Percentiles rank a stretch among this genome's conserved stretches.
phyloP scores from a whole-genome alignment of 2,113 vertebrate species.

The Casuarius casuarius region DNA sequence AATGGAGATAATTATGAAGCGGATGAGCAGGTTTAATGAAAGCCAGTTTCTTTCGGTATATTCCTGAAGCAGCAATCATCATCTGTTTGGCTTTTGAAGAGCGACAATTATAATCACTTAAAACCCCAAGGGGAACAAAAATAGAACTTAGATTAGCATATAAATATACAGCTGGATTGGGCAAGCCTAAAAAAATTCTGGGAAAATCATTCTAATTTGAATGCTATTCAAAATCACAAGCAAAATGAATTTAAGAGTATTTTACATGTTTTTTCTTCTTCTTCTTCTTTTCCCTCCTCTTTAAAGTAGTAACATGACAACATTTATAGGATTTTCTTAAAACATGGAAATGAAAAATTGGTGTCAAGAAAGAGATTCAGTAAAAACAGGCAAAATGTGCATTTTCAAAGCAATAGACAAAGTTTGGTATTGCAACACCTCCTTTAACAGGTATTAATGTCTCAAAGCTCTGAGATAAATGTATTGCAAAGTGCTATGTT shows the following conservation, averaged over 20 bases:
- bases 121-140: constrained; percentile 86
- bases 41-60: constrained; percentile 87
- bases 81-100: constrained; percentile 89
- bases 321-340: constrained; percentile 76
- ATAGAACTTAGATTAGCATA: constrained; percentile 89
- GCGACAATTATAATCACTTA: constrained; percentile 92
- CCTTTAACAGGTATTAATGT: constrained; percentile 8
- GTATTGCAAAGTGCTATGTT: neutral
- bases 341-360: constrained; percentile 59
- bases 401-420: constrained; percentile 15
- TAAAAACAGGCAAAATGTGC: constrained; percentile 26
- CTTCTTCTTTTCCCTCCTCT: constrained; percentile 30
- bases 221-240: constrained; percentile 82
- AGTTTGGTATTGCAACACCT: neutral
- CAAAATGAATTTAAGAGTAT: constrained; percentile 78
- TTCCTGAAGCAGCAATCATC: constrained; percentile 89
- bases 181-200: constrained; percentile 83
- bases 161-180: constrained; percentile 90
- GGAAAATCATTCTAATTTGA: constrained; percentile 82
- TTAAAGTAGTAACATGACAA: constrained; percentile 71
- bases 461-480: neutral
- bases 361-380: constrained; percentile 38
- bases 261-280: constrained; percentile 75
- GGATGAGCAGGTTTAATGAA: constrained; percentile 89
- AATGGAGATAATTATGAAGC: constrained; percentile 87